A percentile compares a stretch with the other conserved stretches of the same genome.
These are phyloP conservation scores for Sander vitreus DNA, from an alignment of 2,113 vertebrate species.

Conservation along the genomic window DNA sequence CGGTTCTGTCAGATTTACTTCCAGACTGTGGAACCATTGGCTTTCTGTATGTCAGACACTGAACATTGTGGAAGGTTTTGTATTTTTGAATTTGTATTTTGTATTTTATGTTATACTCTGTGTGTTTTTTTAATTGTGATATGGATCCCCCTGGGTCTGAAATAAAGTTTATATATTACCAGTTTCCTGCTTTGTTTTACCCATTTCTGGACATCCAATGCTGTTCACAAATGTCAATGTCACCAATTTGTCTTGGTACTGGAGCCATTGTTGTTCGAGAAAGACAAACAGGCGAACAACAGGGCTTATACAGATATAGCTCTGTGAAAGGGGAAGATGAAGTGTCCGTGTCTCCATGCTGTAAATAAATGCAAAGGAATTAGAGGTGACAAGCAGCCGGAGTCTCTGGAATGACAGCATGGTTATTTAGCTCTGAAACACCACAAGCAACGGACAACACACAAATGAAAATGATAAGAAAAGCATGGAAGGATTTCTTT, in stretches of 20 bases:
- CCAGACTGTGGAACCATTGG: no score
- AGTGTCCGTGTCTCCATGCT: slow-evolving; percentile 57
- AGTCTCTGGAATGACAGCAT: slow-evolving; percentile 34
- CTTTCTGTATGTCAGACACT: no score
- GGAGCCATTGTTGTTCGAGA: slow-evolving; percentile 21
- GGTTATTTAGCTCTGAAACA: slow-evolving; percentile 29
- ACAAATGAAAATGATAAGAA: background rate
- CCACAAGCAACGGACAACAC: background rate
- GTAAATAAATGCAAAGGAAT: slow-evolving; percentile 59
- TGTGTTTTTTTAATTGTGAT: no score
- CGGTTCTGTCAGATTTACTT: no score
- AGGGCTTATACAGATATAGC: slow-evolving; percentile 53
- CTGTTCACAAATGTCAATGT: slow-evolving; percentile 40
- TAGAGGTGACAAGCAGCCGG: slow-evolving; percentile 23
- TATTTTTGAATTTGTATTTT: no score
- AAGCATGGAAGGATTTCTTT: background rate
- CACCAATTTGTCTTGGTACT: slow-evolving; percentile 45
- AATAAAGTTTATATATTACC: no score
- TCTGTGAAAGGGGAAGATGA: slow-evolving; percentile 33
- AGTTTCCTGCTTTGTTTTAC: slow-evolving; percentile 35
- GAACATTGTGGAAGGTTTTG: no score
- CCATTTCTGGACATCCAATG: background rate
- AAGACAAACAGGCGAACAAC: slow-evolving; percentile 16
- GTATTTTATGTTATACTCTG: no score
- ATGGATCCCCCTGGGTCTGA: no score